Conservation (phyloP, 2,797 vertebrate species). For the Austrolebias charrua region DNA sequence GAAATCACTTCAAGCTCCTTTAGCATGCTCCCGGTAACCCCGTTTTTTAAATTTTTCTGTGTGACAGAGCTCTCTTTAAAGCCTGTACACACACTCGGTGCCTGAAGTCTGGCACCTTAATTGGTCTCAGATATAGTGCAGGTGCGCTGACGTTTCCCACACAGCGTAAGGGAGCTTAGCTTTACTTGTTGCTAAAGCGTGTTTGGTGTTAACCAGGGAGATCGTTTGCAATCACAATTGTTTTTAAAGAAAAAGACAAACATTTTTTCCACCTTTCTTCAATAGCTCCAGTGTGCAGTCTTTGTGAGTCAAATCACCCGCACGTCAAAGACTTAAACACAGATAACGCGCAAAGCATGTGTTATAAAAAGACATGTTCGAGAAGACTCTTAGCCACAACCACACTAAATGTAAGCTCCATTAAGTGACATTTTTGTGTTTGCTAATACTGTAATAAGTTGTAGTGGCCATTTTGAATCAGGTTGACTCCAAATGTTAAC, state of each 20-base stretch:
- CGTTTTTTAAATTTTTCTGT: conserved; percentile 27
- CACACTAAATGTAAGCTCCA: no score
- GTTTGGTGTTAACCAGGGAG: conserved; percentile 30
- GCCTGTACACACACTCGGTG: conserved; percentile 1
- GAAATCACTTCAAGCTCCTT: conserved; percentile 42
- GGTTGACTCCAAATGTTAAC: no score
- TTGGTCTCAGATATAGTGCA: conserved; percentile 52
- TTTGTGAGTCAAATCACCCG: no score
- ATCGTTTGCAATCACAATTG: conserved; percentile 31
- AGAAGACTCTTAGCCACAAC: no score
- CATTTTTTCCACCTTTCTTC: no score
- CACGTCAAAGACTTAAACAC: no score
- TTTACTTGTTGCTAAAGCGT: conserved; percentile 27
- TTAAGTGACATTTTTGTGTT: no score
- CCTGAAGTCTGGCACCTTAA: conserved; percentile 18
- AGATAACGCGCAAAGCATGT: no score
- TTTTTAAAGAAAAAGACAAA: background rate
- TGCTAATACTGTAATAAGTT: no score
- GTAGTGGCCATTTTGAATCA: no score
- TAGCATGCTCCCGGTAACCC: conserved; percentile 37
- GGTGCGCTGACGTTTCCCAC: conserved; percentile 40
- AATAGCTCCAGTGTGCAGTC: no score
- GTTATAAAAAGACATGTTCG: no score
- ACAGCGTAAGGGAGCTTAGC: conserved; percentile 12
- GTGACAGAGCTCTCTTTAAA: conserved; percentile 44